Percentiles rank a stretch among this genome's conserved stretches.
phyloP scores from a whole-genome alignment of 2,888 invertebrate species.

The Agonopterix subpropinquella region DNA sequence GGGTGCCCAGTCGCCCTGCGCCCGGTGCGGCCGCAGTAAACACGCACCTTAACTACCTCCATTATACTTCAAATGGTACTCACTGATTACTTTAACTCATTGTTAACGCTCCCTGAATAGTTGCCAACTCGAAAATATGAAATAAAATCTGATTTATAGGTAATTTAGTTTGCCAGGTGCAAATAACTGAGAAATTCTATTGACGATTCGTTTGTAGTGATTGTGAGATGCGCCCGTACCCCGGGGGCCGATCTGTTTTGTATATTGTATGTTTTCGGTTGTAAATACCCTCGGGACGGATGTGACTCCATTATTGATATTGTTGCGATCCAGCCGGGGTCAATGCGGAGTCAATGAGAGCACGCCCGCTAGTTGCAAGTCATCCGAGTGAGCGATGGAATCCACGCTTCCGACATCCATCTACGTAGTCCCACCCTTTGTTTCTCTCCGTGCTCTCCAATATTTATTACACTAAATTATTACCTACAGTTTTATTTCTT shows the following conservation, averaged over 20 bases:
- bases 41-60: slow-evolving; percentile 6
- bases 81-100: background rate
- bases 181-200: slow-evolving; percentile 24
- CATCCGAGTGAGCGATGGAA: slow-evolving; percentile 61
- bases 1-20: background rate
- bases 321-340: slow-evolving; percentile 64
- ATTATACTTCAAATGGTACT: slow-evolving; percentile 2
- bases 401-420: slow-evolving; percentile 67
- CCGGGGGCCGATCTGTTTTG: slow-evolving; percentile 53
- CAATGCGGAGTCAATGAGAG: slow-evolving; percentile 70
- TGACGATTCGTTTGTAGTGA: slow-evolving; percentile 32
- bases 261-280: slow-evolving; percentile 28
- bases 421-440: slow-evolving; percentile 40
- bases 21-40: background rate
- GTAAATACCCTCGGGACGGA: slow-evolving; percentile 53
- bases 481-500: background rate
- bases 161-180: slow-evolving; percentile 24
- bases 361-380: slow-evolving; percentile 66
- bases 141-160: slow-evolving; percentile 1
- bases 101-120: too few species aligned
- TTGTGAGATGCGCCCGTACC: slow-evolving; percentile 26
- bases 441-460: slow-evolving; percentile 12
- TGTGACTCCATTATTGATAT: slow-evolving; percentile 61
- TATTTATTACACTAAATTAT: background rate
- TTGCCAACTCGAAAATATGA: background rate